phyloP scores from a whole-genome alignment of 2,113 vertebrate species.

The Tonatia bakeri region DNA sequence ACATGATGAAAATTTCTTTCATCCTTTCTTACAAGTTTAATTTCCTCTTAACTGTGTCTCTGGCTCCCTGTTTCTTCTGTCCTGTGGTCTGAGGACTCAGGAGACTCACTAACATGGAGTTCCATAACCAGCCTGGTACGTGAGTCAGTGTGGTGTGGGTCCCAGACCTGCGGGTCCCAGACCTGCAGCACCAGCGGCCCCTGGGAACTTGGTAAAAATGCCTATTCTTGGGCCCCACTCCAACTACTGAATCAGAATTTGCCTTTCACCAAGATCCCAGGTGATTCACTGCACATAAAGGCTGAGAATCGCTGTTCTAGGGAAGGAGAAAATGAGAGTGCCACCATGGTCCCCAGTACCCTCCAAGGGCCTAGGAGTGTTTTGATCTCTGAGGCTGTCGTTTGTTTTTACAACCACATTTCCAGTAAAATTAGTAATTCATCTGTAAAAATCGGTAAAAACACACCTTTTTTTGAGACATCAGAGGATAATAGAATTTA shows the following conservation, averaged over 20 bases:
- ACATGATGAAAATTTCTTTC: not conserved
- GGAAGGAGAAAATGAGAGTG: not conserved
- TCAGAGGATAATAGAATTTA: not conserved
- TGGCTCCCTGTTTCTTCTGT: not conserved
- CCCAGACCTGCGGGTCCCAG: not conserved
- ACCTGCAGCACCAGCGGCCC: not conserved
- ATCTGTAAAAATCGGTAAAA: conserved; percentile 1
- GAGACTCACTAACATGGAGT: not conserved
- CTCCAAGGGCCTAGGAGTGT: not conserved
- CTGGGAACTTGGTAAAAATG: not conserved
- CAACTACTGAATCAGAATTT: not conserved
- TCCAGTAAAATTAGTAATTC: not conserved
- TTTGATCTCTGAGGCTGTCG: not conserved
- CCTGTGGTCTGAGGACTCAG: not conserved
- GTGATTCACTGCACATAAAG: not conserved
- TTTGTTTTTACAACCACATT: not conserved
- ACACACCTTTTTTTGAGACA: not conserved
- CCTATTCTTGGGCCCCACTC: not conserved
- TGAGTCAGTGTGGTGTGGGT: not conserved
- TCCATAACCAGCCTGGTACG: not conserved
- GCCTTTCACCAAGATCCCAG: not conserved
- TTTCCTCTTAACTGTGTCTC: not conserved
- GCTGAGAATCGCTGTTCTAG: not conserved
- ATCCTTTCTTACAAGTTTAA: not conserved
- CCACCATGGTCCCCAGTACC: not conserved